A percentile compares a stretch with the other conserved stretches of the same genome.
phyloP scores from a whole-genome alignment of 2,113 vertebrate genomes.

The Nothocercus julius region DNA sequence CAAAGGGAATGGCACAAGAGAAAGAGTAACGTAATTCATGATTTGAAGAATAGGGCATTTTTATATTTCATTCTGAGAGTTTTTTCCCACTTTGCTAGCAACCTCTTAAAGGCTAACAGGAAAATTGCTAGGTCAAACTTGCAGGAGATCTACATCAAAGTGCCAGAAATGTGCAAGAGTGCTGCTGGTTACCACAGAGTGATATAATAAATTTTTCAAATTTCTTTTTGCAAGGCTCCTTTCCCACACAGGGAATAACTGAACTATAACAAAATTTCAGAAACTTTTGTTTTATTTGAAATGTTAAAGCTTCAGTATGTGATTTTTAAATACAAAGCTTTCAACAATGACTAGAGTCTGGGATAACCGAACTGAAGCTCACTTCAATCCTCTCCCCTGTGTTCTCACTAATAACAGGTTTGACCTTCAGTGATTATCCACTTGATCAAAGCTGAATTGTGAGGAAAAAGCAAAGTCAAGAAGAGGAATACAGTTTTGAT shows the following conservation, averaged over 20 bases:
- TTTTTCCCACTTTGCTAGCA: not conserved
- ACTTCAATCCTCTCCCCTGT: not conserved
- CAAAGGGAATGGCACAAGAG: not conserved
- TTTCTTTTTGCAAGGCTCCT: not conserved
- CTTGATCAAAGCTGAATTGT: not conserved
- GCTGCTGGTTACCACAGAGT: not conserved
- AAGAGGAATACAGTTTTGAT: not conserved
- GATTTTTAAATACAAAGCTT: not conserved
- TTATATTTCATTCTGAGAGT: not conserved
- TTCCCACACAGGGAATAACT: not conserved
- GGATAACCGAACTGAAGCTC: rapidly evolving
- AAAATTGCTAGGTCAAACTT: not conserved
- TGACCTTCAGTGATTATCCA: slow-evolving; percentile 1
- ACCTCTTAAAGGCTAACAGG: not conserved
- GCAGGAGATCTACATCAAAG: not conserved
- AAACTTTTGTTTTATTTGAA: not conserved
- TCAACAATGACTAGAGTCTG: not conserved
- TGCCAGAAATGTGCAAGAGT: not conserved
- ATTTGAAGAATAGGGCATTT: not conserved
- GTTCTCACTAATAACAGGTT: not conserved
- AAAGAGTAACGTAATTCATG: not conserved
- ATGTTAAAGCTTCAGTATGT: not conserved
- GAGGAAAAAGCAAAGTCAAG: not conserved
- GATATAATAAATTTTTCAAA: not conserved
- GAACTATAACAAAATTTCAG: not conserved